These are phyloP conservation scores for Chrysina gloriosa DNA, from an alignment of 2,888 invertebrate genomes.

Conservation along the genomic window DNA sequence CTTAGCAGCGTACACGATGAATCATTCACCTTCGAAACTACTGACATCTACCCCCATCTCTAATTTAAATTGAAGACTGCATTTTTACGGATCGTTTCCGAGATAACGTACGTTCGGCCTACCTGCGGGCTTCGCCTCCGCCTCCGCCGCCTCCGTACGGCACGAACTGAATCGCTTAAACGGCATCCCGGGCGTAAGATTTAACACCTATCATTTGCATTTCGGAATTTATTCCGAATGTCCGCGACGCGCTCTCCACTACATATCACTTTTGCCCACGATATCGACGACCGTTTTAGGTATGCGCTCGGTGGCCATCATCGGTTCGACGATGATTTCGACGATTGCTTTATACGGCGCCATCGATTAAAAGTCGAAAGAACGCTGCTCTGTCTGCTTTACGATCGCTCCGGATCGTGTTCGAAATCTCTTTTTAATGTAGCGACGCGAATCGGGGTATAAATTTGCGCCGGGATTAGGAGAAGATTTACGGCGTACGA, in stretches of 20 bases:
- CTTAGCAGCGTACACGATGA: no score
- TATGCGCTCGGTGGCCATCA: conserved; percentile 11
- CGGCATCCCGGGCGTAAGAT: conserved; percentile 48
- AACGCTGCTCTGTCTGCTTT: conserved; percentile 16
- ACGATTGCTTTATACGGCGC: conserved; percentile 42
- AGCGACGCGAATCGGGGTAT: conserved; percentile 7
- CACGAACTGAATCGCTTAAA: conserved; percentile 43
- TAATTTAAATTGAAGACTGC: conserved; percentile 51
- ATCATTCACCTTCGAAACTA: no score
- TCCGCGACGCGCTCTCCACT: conserved; percentile 10
- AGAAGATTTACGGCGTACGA: conserved; percentile 1
- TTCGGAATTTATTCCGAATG: conserved; percentile 50
- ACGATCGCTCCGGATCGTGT: conserved; percentile 23
- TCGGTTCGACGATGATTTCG: conserved; percentile 31
- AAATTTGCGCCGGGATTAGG: conserved; percentile 22
- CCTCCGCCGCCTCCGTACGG: conserved; percentile 40
- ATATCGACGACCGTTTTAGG: conserved; percentile 29
- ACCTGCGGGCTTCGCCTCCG: conserved; percentile 36
- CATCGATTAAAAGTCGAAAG: conserved; percentile 34
- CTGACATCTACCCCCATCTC: conserved; percentile 14
- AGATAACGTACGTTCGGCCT: conserved; percentile 5
- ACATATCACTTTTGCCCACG: conserved; percentile 11
- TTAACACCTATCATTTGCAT: conserved; percentile 54
- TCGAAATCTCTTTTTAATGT: conserved; percentile 19
- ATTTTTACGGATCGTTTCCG: conserved; percentile 44